Base-by-base conservation (phyloP, 1,140 invertebrate species). In the Ctenoplectra terminalis region DNA sequence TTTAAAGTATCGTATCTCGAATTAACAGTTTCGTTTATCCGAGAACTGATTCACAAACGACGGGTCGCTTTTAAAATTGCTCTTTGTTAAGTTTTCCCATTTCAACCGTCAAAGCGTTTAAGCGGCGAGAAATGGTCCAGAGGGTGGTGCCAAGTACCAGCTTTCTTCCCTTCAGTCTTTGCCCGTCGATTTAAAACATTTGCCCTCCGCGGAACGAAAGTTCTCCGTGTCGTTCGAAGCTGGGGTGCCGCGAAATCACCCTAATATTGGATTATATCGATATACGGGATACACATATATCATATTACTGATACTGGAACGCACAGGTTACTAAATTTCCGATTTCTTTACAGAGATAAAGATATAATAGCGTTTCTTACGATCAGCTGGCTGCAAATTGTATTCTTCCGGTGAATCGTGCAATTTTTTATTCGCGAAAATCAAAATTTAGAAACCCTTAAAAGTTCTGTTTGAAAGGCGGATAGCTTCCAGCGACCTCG, bases 241-340 rank as follows among this genome's bases (percentile, higher is more conserved):
- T n/a, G 50, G 73, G 73, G 80, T 69, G 80, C 67, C 67, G 48
- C 56, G 81, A 50, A 64, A 79, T 79, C 74, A 60, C 75, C 81
- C 81, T 72, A 82, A 82, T 79, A 82, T 82, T 79, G 75, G 81
- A 82, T 82, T 82, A 82, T 82, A 79, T 82, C 75, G 31, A 82
- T 82, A 82, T 82, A 71, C 78, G 60, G 60, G 61, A n/a, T 46
- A 43, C 23, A 54, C 50, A 37, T 81, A 81, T 81, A 81, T 81
- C 71, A 81, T 74, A 74, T 29, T 23, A 48, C 60, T 23, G 17
- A 2, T 23, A 46, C 40, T 29, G 23, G 34, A 46, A 48, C 31
- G 29, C 46, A n/a, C 26, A 23, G 60, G 58, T 74, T 74, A 74
- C 56, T 74, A 75, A 81, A 81, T 74, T 50, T 52, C 37, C 71